phyloP scores from a whole-genome alignment of 2,888 invertebrate species.

The Acleris holmiana region DNA sequence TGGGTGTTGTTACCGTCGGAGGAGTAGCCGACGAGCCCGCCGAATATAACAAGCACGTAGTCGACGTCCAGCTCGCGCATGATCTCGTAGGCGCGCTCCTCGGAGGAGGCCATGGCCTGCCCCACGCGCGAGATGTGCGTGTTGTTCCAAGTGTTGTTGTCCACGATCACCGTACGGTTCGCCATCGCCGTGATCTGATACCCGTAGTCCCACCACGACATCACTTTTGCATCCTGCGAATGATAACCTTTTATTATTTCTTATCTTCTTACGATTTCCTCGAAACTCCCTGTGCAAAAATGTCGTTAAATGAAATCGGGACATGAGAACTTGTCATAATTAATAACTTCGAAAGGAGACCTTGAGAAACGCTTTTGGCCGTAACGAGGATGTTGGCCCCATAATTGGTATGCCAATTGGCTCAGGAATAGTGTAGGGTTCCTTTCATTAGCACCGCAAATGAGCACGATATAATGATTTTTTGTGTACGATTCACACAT shows the following conservation, averaged over 20 bases:
- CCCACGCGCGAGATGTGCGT: conserved; percentile 99
- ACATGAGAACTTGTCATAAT: too few relatives aligned
- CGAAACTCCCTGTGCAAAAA: too few relatives aligned
- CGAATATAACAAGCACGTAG: conserved; percentile 99
- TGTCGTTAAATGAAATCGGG: too few relatives aligned
- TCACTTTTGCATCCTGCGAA: conserved; percentile 94
- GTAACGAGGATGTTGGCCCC: too few relatives aligned
- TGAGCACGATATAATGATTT: too few relatives aligned
- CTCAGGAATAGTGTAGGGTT: too few relatives aligned
- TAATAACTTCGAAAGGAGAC: too few relatives aligned
- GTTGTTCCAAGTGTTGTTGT: conserved; percentile 99
- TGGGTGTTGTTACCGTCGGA: conserved; percentile 90
- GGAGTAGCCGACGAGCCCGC: conserved; percentile 99
- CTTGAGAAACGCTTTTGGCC: too few relatives aligned
- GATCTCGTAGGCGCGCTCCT: conserved; percentile 98
- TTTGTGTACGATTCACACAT: too few relatives aligned
- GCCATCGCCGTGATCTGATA: conserved; percentile 99
- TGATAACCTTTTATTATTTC: background rate
- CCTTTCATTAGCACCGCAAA: too few relatives aligned
- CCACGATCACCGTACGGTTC: conserved; percentile 98
- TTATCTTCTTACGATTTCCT: too few relatives aligned
- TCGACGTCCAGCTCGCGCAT: conserved; percentile 99
- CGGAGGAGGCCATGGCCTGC: conserved; percentile 98
- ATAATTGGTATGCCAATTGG: too few relatives aligned
- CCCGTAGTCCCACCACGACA: conserved; percentile 99